Evolutionary conservation across 2,797 vertebrate species (phyloP).

Genomic region (Rhinella marina): DNA sequence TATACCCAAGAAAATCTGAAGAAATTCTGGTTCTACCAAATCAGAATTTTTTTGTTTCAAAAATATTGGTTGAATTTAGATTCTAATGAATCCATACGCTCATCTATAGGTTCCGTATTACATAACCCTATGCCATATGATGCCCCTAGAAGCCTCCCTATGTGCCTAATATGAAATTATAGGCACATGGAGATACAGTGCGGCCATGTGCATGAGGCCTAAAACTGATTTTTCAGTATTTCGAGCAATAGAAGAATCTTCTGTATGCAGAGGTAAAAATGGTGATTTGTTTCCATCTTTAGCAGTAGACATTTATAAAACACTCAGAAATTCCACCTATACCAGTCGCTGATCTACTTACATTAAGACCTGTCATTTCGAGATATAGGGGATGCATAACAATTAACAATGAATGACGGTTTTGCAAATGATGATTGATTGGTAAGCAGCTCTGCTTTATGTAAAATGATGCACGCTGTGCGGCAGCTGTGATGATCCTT

Average conservation of each 20-base stretch:
- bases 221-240: not conserved
- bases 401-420: not conserved
- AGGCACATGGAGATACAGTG: too few relatives aligned
- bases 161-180: too few relatives aligned
- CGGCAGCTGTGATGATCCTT: not conserved
- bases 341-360: not conserved
- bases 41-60: too few relatives aligned
- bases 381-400: not conserved
- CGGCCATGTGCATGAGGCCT: too few relatives aligned
- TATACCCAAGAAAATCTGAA: too few relatives aligned
- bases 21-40: too few relatives aligned
- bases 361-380: slow-evolving; percentile 1
- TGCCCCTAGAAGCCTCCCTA: too few relatives aligned
- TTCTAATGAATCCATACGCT: too few relatives aligned
- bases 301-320: not conserved
- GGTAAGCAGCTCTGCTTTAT: slow-evolving; percentile 9
- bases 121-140: too few relatives aligned
- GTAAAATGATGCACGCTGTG: not conserved
- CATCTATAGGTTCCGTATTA: too few relatives aligned
- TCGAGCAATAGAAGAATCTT: not conserved
- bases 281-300: not conserved
- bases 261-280: not conserved
- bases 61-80: too few relatives aligned
- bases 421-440: not conserved
- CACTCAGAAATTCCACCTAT: not conserved